phyloP scores from a whole-genome alignment of 2,113 vertebrate species.

The Toxotes jaculatrix region DNA sequence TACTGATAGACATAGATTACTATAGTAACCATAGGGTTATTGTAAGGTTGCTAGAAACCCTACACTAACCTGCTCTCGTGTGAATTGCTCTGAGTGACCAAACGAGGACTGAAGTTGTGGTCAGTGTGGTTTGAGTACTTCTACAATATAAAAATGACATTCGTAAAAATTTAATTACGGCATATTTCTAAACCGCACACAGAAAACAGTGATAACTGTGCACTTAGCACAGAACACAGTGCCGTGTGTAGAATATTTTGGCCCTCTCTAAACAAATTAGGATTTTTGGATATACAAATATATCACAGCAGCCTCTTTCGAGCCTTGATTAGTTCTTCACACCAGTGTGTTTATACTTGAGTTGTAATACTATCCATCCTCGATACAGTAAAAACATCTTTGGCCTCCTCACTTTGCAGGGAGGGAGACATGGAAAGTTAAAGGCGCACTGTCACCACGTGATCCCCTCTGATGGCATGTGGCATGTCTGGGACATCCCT shows the following conservation, averaged over 20 bases:
- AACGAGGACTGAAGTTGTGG: neutral
- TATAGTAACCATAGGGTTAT: slow-evolving; percentile 28
- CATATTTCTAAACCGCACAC: neutral
- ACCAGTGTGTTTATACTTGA: slow-evolving; percentile 47
- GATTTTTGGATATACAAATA: neutral
- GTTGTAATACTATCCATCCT: slow-evolving; percentile 48
- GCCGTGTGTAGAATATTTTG: neutral
- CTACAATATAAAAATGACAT: neutral
- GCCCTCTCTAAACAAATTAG: neutral
- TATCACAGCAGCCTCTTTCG: neutral
- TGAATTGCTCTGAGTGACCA: slow-evolving; percentile 8
- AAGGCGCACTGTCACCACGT: slow-evolving; percentile 36
- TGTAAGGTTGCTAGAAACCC: slow-evolving; percentile 33
- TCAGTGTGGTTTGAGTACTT: slow-evolving; percentile 7
- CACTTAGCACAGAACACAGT: too few species aligned
- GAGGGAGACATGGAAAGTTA: slow-evolving; percentile 39
- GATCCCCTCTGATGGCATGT: slow-evolving; percentile 45
- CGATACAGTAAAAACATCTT: slow-evolving; percentile 16
- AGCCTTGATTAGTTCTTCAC: slow-evolving; percentile 32
- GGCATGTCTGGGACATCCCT: slow-evolving; percentile 72
- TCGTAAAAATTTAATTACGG: neutral
- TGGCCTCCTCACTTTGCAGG: slow-evolving; percentile 23
- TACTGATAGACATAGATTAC: slow-evolving; percentile 24
- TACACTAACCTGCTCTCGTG: slow-evolving; percentile 16
- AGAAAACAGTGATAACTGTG: neutral